Evolutionary conservation across 2,113 vertebrate genomes (phyloP).

Genomic region (Neolamprologus variostigma): DNA sequence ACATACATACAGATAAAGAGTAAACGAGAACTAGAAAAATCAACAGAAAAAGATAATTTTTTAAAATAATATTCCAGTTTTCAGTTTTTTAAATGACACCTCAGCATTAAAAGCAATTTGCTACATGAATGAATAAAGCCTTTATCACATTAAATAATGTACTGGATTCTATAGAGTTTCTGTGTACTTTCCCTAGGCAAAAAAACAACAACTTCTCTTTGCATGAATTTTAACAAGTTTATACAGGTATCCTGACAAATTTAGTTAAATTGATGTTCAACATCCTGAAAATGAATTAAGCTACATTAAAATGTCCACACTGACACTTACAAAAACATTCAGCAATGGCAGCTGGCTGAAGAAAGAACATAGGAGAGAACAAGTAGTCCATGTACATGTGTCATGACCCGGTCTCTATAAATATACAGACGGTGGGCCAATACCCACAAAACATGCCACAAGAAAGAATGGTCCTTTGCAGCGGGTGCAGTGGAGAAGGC

Average conservation of each 20-base stretch:
- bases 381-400: conserved; percentile 51
- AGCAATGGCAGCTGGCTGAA: not conserved
- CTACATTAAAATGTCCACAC: conserved; percentile 7
- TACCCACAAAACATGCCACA: conserved; percentile 61
- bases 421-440: conserved; percentile 54
- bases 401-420: conserved; percentile 62
- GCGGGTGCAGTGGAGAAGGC: conserved; percentile 17
- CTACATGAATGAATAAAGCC: not conserved
- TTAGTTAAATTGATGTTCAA: not conserved
- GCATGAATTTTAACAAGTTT: not conserved
- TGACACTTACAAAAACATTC: conserved; percentile 2
- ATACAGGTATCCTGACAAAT: not conserved
- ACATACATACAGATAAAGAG: not conserved
- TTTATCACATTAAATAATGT: not conserved
- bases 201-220: not conserved
- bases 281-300: conserved; percentile 21
- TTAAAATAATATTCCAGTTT: not conserved
- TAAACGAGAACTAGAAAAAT: not conserved
- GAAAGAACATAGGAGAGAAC: conserved; percentile 44
- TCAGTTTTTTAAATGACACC: not conserved
- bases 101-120: not conserved
- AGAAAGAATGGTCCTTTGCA: conserved; percentile 56
- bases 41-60: not conserved
- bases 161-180: not conserved
- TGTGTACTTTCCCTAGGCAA: not conserved